phyloP scores from a whole-genome alignment of 2,797 vertebrate species.

The Sparus aurata region DNA sequence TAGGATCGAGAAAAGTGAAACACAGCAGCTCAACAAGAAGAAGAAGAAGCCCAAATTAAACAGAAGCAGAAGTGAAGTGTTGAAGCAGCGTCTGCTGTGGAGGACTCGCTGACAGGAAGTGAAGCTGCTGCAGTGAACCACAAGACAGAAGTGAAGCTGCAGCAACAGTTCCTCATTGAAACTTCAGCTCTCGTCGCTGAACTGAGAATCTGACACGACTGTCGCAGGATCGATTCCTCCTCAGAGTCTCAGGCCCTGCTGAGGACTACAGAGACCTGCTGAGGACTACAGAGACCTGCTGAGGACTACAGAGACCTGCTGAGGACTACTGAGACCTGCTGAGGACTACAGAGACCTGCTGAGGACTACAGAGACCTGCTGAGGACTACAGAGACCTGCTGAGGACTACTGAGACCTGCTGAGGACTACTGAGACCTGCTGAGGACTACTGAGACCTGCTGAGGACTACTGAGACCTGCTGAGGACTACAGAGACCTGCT shows the following conservation, averaged over 20 bases:
- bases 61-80: conserved; percentile 38
- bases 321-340: no score
- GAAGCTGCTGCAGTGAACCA: conserved; percentile 6
- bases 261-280: not conserved
- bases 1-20: not conserved
- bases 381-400: no score
- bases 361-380: no score
- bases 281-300: not conserved
- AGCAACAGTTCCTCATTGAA: not conserved
- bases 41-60: not conserved
- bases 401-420: no score
- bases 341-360: no score
- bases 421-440: no score
- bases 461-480: no score
- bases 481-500: no score
- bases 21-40: not conserved
- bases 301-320: no score
- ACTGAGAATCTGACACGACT: not conserved
- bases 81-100: not conserved
- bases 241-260: not conserved
- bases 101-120: conserved; percentile 47
- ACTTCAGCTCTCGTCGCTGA: not conserved
- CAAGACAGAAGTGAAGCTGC: conserved; percentile 20
- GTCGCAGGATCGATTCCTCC: not conserved
- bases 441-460: no score